Base-by-base conservation (phyloP, 2,797 vertebrate genomes). In the Huso huso region DNA sequence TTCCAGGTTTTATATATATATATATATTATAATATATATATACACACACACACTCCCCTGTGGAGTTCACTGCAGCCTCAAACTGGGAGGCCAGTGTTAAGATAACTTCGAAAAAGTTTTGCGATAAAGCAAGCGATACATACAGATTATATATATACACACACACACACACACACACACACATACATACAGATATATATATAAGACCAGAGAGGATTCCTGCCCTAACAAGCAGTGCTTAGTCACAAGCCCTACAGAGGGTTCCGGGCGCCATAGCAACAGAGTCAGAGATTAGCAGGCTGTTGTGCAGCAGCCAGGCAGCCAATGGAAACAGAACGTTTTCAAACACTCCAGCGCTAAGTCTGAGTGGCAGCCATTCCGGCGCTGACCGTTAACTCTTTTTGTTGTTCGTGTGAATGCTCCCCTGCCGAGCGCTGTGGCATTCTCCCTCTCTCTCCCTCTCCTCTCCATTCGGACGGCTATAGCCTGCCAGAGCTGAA, bases 391-490 rank as follows among this genome's bases (percentile, higher is more conserved):
- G 52, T 55, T 55, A 55, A 55, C 52, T 55, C 52, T 55, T 55
- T 55, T 55, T 55, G 52, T n/a, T 55, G 52, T 55, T 55, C 3
- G 9, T 7, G 52, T 55, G 52, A 55, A 55, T 55, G n/a, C 52
- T 7, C 52, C 52, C 52, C 52, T 55, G 52, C 52, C n/a, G 52
- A 55, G 52, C 6, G 52, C 52, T 10, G 9, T 55, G 52, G n/a
- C 61, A 48, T 49, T 49, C 63, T 57, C 63, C 58, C 52, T 77
- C 71, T 77, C 78, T 77, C 78, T 77, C 49, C 49, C 51, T 59
- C 8, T 18, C 73, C 76, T 78, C 79, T 67, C 74, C 13, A 72
- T 10, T 83, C 83, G 86, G 84, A 80, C 82, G 81, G 84, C 75
- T 70, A 64, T 18, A 62, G 61, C 48, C 6, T 80, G 81, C 82